Evolutionary conservation across 2,888 invertebrate genomes (phyloP).

Genomic region (Lymantria monacha): DNA sequence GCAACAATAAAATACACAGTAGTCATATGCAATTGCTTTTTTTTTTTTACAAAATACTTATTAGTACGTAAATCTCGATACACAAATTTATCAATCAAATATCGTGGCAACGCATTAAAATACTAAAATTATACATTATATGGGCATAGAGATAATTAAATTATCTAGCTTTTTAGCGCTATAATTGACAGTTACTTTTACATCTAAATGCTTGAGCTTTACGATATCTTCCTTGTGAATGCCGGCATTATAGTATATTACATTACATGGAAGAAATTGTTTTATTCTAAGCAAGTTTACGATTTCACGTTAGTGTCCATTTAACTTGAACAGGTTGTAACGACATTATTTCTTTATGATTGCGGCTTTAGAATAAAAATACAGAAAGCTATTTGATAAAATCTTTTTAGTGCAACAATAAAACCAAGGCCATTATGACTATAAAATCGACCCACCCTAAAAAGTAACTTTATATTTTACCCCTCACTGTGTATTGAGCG

Average conservation of each 20-base stretch:
- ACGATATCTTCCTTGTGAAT: constrained; percentile 35
- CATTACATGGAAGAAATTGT: constrained; percentile 32
- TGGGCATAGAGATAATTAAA: background rate
- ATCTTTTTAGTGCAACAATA: background rate
- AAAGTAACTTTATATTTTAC: constrained; percentile 47
- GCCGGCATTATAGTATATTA: constrained; percentile 21
- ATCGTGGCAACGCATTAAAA: too few species aligned
- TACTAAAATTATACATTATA: too few species aligned
- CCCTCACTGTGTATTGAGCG: constrained; percentile 51
- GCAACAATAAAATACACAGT: too few species aligned
- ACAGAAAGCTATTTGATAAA: background rate
- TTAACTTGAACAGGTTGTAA: constrained; percentile 19
- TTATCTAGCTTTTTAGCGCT: background rate
- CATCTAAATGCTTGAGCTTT: constrained; percentile 21
- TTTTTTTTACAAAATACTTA: too few species aligned
- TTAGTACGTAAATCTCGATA: too few species aligned
- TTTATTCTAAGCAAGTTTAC: constrained; percentile 28
- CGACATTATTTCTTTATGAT: background rate
- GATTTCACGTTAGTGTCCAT: constrained; percentile 33
- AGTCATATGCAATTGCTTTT: too few species aligned
- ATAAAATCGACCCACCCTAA: constrained; percentile 16
- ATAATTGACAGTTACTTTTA: constrained; percentile 12
- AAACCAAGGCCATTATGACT: background rate
- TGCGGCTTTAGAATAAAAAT: background rate
- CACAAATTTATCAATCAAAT: too few species aligned